Conservation (phyloP, 2,888 invertebrate species). For the Pyrgus malvae region DNA sequence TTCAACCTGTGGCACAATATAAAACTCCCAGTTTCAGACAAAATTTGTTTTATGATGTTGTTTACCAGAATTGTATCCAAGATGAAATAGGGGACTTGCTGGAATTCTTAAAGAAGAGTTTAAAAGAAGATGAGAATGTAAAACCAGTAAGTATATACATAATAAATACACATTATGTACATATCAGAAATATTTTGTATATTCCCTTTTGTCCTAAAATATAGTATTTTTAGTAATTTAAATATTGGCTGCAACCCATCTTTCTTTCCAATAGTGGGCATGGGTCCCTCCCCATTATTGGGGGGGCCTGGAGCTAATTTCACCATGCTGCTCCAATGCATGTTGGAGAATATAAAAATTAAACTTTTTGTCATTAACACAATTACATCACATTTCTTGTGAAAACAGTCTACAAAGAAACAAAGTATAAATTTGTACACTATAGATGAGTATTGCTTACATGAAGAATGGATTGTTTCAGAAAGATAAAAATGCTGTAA, state of each 20-base stretch:
- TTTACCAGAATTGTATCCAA: conserved; percentile 91
- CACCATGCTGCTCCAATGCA: too few relatives aligned
- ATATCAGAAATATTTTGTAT: too few relatives aligned
- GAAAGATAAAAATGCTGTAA: conserved; percentile 87
- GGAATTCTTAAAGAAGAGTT: conserved; percentile 85
- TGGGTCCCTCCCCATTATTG: too few relatives aligned
- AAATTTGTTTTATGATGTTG: conserved; percentile 97
- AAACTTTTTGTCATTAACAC: too few relatives aligned
- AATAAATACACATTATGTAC: background rate
- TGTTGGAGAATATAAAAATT: too few relatives aligned
- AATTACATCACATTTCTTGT: too few relatives aligned
- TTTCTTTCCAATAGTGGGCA: too few relatives aligned
- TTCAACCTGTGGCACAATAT: conserved; percentile 87
- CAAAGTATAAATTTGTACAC: background rate
- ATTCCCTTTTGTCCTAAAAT: too few relatives aligned
- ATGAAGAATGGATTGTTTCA: conserved; percentile 44
- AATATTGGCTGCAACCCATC: too few relatives aligned
- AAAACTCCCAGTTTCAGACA: conserved; percentile 94
- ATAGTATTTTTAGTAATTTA: too few relatives aligned
- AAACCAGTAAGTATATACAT: conserved; percentile 63
- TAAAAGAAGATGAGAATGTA: conserved; percentile 81
- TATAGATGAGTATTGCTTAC: background rate
- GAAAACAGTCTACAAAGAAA: too few relatives aligned
- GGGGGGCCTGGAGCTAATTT: too few relatives aligned
- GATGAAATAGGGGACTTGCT: conserved; percentile 91